Percentiles rank a stretch among this genome's conserved stretches.
These are phyloP conservation scores for Zosterops hypoxanthus DNA, from an alignment of 2,113 vertebrate species.

Conservation along the genomic window DNA sequence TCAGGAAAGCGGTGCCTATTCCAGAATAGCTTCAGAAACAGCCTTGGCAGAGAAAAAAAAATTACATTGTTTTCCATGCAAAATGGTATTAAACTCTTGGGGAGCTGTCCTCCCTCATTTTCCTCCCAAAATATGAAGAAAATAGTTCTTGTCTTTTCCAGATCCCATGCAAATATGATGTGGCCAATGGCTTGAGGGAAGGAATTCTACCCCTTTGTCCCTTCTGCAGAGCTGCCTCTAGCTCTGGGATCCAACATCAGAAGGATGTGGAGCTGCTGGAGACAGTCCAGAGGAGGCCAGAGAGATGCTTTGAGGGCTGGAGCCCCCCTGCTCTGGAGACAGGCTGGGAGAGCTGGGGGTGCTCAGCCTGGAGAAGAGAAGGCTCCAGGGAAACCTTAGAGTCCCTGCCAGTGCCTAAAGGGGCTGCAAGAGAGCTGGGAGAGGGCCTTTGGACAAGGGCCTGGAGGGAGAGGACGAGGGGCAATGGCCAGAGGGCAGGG, in stretches of 20 bases:
- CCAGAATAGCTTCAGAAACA: neutral
- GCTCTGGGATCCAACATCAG: neutral
- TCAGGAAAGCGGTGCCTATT: neutral
- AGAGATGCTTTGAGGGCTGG: neutral
- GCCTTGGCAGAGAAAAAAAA: neutral
- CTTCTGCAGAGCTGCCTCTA: neutral
- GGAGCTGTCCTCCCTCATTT: neutral
- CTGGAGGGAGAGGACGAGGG: neutral
- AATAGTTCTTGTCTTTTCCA: neutral
- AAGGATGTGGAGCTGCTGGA: neutral
- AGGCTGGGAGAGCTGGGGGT: neutral
- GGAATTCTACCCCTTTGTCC: neutral
- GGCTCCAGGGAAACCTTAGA: rapidly evolving
- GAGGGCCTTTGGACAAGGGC: neutral
- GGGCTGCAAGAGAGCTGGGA: neutral
- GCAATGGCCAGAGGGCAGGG: neutral
- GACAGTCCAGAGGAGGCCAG: neutral
- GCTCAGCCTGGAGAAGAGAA: neutral
- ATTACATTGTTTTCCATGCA: rapidly evolving
- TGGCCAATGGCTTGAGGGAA: too few species aligned
- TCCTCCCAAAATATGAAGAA: neutral
- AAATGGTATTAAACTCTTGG: neutral
- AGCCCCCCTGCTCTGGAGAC: too few species aligned
- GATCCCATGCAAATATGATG: neutral
- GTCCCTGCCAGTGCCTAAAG: neutral